Conservation (phyloP, 2,113 vertebrate species). For the Columba janthina region DNA sequence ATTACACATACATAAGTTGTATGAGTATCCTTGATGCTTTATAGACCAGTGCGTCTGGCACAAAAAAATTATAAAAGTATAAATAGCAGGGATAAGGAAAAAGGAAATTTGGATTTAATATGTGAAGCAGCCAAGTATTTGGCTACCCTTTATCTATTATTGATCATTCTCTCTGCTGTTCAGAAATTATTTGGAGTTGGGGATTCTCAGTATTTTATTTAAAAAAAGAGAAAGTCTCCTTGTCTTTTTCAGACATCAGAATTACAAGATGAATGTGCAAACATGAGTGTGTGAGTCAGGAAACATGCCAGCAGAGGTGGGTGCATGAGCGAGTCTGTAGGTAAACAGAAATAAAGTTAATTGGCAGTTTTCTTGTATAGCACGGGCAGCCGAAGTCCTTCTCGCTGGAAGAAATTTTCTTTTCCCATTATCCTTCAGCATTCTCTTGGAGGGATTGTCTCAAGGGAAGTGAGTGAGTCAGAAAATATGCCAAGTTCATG, state of each 20-base stretch:
- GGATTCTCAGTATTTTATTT: neutral
- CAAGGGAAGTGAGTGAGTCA: conserved; percentile 66
- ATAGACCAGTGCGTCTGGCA: neutral
- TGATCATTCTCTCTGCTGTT: neutral
- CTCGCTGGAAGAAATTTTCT: conserved; percentile 46
- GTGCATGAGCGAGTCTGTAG: conserved; percentile 46
- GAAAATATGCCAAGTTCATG: conserved; percentile 71
- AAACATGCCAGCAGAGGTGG: conserved; percentile 45
- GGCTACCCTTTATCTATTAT: neutral
- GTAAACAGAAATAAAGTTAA: conserved; percentile 70
- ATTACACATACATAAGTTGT: neutral
- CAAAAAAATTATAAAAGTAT: neutral
- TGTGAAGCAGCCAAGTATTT: neutral
- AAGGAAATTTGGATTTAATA: neutral
- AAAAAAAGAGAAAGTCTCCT: neutral
- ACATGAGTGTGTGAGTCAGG: conserved; percentile 52
- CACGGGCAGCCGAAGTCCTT: conserved; percentile 40
- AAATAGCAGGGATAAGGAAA: neutral
- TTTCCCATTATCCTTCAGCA: conserved; percentile 58
- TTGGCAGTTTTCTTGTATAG: conserved; percentile 56
- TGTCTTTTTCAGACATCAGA: neutral
- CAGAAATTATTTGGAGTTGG: neutral
- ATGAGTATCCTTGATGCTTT: neutral
- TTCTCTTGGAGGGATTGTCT: conserved; percentile 50
- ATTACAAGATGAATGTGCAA: conserved; percentile 10